Evolutionary conservation across 2,888 invertebrate genomes (phyloP), one percentile per base, ranked within the genome.

Genomic region (Ichneumoninae sp.): DNA sequence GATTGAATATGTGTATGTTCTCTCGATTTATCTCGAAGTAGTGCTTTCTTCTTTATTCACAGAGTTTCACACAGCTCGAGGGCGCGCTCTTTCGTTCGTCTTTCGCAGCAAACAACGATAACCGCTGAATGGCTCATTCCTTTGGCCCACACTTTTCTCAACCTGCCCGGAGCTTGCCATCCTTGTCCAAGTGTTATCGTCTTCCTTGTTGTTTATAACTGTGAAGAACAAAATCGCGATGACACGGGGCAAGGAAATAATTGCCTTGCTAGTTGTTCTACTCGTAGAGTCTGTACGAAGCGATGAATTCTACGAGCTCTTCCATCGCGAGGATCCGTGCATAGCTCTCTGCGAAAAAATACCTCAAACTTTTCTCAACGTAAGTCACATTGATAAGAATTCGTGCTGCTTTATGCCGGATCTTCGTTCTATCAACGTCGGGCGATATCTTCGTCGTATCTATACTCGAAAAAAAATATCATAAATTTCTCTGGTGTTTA

Each of bases 261-360:
- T 83, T 47, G 75, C 80, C 10, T 85, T 88, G 7, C 33, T 90
- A 16, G 6, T 89, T 60, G 36, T 79, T 33, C 10, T 83, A 16
- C 52, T 88, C 50, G 60, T 82, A 10, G 82, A 85, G 65, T 65
- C 81, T 30, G 88, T 78, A 5, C 30, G 65, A 13, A 88, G 88
- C 44, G 90, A 92, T 70, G 84, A 90, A 40, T 86, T 90, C 79
- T 89, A 89, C 65, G 90, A 89, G 62, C 44, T 90, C 1, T 79
- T 90, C 33, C 89, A 89, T 70, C 86, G 88, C 19, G 89, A 91
- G 57, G 91, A 92, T 85, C 91, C 91, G 13, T 93, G 93, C 78
- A 86, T 89, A 70, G 87, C 85, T 72, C 86, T 90, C 19, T 93
- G 93, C 80, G 91, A 92, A 71, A 91, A 92, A 83, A 86, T 87